These are phyloP conservation scores for Sicus ferrugineus DNA, from an alignment of 2,888 invertebrate genomes.

Conservation along the genomic window DNA sequence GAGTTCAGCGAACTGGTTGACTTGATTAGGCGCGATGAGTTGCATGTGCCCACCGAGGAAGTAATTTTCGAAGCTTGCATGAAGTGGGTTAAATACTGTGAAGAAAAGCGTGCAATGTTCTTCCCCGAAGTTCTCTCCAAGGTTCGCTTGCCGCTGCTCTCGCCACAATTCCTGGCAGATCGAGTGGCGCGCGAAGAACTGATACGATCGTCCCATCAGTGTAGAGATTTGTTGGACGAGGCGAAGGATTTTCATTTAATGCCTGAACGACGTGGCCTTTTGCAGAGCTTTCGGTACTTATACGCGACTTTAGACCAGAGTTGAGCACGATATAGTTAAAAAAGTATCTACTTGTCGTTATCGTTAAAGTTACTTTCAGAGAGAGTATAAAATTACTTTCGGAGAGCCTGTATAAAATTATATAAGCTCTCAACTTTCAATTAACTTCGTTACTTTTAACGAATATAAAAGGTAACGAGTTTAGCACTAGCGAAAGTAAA, in stretches of 20 bases:
- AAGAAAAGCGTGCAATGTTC: slow-evolving; percentile 67
- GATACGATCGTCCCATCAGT: slow-evolving; percentile 78
- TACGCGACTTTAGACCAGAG: too few species aligned
- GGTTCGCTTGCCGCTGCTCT: slow-evolving; percentile 81
- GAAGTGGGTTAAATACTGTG: slow-evolving; percentile 78
- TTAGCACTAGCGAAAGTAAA: too few species aligned
- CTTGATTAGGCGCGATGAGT: slow-evolving; percentile 77
- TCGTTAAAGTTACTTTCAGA: too few species aligned
- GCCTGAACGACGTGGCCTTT: slow-evolving; percentile 80
- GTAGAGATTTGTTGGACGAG: slow-evolving; percentile 86
- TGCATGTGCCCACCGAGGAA: slow-evolving; percentile 80
- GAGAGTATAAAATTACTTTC: too few species aligned
- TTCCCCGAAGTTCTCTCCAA: slow-evolving; percentile 77
- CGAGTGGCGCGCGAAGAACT: slow-evolving; percentile 80
- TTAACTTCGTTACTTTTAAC: too few species aligned
- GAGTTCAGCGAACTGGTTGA: slow-evolving; percentile 71
- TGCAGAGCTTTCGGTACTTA: slow-evolving; percentile 72
- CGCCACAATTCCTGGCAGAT: slow-evolving; percentile 83
- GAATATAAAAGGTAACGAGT: too few species aligned
- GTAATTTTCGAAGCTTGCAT: slow-evolving; percentile 86
- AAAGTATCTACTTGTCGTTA: too few species aligned
- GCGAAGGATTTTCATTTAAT: slow-evolving; percentile 88
- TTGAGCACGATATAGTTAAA: too few species aligned
- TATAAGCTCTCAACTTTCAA: too few species aligned
- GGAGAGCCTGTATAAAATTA: too few species aligned